phyloP scores from a whole-genome alignment of 2,888 invertebrate species.

The Drosophila subquinaria region DNA sequence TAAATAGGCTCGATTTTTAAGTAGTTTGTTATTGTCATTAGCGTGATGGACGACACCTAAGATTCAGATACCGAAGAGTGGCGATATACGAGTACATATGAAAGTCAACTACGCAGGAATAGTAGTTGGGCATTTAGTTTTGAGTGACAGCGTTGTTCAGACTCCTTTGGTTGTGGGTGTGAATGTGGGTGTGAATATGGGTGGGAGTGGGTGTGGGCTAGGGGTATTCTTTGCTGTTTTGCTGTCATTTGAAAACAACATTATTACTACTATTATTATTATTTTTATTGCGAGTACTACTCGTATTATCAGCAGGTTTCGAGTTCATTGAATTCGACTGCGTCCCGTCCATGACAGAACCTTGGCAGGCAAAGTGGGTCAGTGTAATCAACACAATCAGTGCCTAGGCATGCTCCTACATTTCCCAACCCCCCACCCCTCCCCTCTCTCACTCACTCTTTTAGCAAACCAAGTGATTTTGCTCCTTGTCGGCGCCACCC shows the following conservation, averaged over 20 bases:
- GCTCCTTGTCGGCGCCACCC: constrained; percentile 44
- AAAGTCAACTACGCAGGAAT: constrained; percentile 17
- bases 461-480: not conserved
- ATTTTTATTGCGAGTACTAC: constrained; percentile 52
- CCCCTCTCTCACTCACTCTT: not conserved
- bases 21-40: constrained; percentile 62
- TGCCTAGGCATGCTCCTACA: constrained; percentile 69
- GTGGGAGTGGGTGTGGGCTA: not conserved
- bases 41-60: constrained; percentile 9
- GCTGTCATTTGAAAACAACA: constrained; percentile 51
- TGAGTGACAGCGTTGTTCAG: constrained; percentile 48
- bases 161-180: constrained; percentile 14
- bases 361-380: constrained; percentile 76
- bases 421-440: not conserved
- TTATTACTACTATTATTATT: constrained; percentile 73
- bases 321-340: constrained; percentile 78
- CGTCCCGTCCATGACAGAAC: constrained; percentile 36
- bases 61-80: constrained; percentile 11
- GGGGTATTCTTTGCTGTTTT: constrained; percentile 14
- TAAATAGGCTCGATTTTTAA: constrained; percentile 60
- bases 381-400: constrained; percentile 78
- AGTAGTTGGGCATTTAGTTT: constrained; percentile 22
- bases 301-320: constrained; percentile 74
- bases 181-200: not conserved
- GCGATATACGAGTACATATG: constrained; percentile 10